Evolutionary conservation across 1,140 invertebrate genomes (phyloP).

Genomic region (Geopemphigus sp.): DNA sequence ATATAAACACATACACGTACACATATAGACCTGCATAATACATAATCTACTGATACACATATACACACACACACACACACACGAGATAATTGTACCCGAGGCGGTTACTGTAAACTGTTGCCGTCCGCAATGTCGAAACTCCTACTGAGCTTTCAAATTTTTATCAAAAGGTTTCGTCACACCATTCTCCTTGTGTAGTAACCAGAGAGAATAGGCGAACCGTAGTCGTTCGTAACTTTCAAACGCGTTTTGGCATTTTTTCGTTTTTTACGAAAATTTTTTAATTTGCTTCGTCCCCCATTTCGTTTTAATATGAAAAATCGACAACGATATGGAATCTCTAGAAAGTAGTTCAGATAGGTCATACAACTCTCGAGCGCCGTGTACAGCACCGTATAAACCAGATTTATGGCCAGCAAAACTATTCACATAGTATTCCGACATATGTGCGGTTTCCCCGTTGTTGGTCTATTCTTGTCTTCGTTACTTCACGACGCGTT

Average conservation of each 20-base stretch:
- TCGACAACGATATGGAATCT: background rate
- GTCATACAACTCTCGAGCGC: no score
- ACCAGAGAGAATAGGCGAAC: background rate
- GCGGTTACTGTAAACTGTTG: conserved; percentile 14
- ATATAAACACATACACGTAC: background rate
- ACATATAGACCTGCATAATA: background rate
- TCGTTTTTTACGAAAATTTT: background rate
- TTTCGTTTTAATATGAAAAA: no score
- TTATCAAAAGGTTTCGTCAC: conserved; percentile 35
- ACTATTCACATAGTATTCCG: background rate
- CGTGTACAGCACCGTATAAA: background rate
- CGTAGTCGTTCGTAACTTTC: background rate
- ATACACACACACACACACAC: background rate
- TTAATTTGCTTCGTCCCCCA: no score
- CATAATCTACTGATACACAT: background rate
- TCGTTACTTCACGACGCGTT: background rate
- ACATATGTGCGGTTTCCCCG: background rate
- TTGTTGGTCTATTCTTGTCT: background rate
- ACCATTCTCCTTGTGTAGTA: background rate
- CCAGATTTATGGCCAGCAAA: background rate
- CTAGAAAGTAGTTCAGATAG: background rate
- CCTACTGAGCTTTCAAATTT: conserved; percentile 35
- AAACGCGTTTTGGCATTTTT: background rate
- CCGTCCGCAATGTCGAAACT: conserved; percentile 36
- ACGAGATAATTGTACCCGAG: conserved; percentile 21